A percentile compares a stretch with the other conserved stretches of the same genome.
Evolutionary conservation across 2,797 vertebrate genomes (phyloP).

Genomic region (Ptychobarbus kaznakovi): DNA sequence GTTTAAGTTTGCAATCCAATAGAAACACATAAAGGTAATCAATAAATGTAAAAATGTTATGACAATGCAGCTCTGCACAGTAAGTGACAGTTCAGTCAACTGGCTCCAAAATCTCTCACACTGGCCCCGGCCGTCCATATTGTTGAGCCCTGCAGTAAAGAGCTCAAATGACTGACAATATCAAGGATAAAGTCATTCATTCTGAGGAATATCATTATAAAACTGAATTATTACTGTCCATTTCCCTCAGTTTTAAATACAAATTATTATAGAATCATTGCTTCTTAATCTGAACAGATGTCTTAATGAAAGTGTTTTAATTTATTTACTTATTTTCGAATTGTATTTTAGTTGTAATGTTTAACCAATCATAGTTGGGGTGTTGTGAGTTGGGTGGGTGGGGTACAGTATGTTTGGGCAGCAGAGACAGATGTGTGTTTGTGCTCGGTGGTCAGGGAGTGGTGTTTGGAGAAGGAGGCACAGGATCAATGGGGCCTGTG

Average conservation of each 20-base stretch:
- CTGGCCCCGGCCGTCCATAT: background rate
- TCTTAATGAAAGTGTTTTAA: background rate
- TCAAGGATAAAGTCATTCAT: background rate
- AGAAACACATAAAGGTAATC: background rate
- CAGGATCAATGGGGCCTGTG: constrained; percentile 49
- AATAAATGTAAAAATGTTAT: background rate
- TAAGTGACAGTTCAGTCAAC: background rate
- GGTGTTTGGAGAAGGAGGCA: constrained; percentile 24
- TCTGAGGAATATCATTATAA: background rate
- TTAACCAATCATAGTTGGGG: constrained; percentile 25
- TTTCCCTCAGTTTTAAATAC: background rate
- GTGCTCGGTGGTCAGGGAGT: constrained; percentile 44
- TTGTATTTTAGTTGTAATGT: background rate
- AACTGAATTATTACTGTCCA: background rate
- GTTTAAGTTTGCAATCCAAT: no score
- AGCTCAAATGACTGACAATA: no score
- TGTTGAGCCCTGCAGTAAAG: background rate
- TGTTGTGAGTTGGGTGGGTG: background rate
- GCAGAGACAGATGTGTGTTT: constrained; percentile 45
- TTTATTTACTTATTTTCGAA: background rate
- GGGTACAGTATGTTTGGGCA: constrained; percentile 9
- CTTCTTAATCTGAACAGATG: background rate
- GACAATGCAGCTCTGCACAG: background rate
- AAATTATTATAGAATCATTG: background rate
- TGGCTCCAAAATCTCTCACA: background rate